Conservation (phyloP, 2,888 invertebrate species). For the Protodeltote pygarga region DNA sequence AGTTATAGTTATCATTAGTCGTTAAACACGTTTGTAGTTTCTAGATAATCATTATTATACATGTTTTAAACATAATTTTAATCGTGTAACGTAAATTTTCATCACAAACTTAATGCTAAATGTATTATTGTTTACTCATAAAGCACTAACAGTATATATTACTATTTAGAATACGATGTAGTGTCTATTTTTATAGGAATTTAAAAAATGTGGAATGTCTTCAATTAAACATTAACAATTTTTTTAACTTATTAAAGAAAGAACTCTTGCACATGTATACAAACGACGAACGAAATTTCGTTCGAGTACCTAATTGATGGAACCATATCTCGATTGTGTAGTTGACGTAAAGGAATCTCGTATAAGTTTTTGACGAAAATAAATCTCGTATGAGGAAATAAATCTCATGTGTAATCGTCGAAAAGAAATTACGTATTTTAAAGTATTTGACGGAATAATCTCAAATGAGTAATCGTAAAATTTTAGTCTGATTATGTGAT, state of each 20-base stretch:
- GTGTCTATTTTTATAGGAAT: constrained; percentile 13
- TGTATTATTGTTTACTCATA: too few relatives aligned
- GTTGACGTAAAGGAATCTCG: background rate
- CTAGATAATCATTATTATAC: constrained; percentile 18
- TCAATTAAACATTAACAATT: too few relatives aligned
- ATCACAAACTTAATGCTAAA: background rate
- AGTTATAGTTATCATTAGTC: constrained; percentile 1
- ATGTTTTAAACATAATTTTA: constrained; percentile 4
- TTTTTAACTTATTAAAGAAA: too few relatives aligned
- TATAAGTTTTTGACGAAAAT: constrained; percentile 1
- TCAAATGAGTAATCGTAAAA: constrained; percentile 33
- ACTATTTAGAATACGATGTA: constrained; percentile 18
- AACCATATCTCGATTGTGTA: background rate
- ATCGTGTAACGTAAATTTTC: background rate
- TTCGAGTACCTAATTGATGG: too few relatives aligned
- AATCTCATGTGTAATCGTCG: background rate
- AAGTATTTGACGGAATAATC: constrained; percentile 15
- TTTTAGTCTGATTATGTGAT: constrained; percentile 65
- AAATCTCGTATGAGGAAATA: constrained; percentile 30
- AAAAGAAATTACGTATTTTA: background rate
- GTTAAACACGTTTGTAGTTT: background rate
- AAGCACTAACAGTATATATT: constrained; percentile 13
- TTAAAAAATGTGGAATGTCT: constrained; percentile 5
- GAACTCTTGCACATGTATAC: too few relatives aligned
- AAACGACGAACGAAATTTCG: too few relatives aligned